A percentile compares a stretch with the other conserved stretches of the same genome.
phyloP scores from a whole-genome alignment of 2,888 invertebrate species.

The Cyrtodaria siliqua region DNA sequence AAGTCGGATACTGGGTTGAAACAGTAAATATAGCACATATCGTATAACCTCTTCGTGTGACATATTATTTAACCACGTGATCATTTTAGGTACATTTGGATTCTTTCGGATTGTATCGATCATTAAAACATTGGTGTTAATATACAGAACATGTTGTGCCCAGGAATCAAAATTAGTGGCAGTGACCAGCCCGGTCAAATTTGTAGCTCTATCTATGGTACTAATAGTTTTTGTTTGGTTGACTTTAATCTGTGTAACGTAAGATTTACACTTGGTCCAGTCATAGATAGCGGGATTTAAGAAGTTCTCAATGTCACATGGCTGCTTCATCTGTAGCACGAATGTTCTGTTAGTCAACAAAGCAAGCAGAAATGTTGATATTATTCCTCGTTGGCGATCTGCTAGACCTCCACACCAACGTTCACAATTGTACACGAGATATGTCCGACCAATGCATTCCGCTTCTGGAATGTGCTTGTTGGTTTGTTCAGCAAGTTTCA shows the following conservation, averaged over 20 bases:
- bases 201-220: neutral
- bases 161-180: neutral
- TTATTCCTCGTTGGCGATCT: slow-evolving; percentile 39
- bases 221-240: neutral
- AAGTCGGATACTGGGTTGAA: slow-evolving; percentile 9
- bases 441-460: slow-evolving; percentile 1
- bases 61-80: slow-evolving; percentile 24
- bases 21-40: slow-evolving; percentile 23
- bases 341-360: slow-evolving; percentile 33
- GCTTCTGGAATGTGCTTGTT: neutral
- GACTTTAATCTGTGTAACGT: neutral
- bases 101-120: slow-evolving; percentile 12
- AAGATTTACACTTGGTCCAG: slow-evolving; percentile 28
- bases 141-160: neutral
- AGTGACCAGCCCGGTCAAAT: neutral
- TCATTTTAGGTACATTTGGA: neutral
- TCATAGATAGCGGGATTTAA: slow-evolving; percentile 28
- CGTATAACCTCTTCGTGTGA: slow-evolving; percentile 8
- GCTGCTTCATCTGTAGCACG: slow-evolving; percentile 22
- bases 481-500: too few species aligned
- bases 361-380: slow-evolving; percentile 31
- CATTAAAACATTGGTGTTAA: slow-evolving; percentile 5
- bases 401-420: slow-evolving; percentile 43
- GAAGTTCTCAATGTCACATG: slow-evolving; percentile 31
- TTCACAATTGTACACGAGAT: slow-evolving; percentile 25